Percentiles rank a stretch among this genome's conserved stretches.
phyloP scores from a whole-genome alignment of 2,113 vertebrate genomes.

The Epinephelus lanceolatus region DNA sequence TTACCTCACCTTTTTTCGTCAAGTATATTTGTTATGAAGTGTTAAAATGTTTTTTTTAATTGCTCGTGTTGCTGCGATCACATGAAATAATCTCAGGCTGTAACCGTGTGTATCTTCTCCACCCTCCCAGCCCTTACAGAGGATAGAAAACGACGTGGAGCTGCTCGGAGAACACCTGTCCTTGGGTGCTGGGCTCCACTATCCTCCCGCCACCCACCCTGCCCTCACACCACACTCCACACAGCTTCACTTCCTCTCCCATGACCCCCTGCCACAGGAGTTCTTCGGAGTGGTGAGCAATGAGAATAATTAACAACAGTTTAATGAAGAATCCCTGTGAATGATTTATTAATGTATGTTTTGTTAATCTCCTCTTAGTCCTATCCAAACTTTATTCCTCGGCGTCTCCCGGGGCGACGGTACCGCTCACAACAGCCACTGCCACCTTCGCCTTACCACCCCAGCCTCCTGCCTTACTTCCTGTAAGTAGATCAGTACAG shows the following conservation, averaged over 20 bases:
- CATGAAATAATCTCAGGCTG: background rate
- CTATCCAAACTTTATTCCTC: conserved; percentile 96
- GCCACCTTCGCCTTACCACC: conserved; percentile 96
- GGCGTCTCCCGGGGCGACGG: conserved; percentile 94
- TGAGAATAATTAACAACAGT: background rate
- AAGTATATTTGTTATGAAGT: background rate
- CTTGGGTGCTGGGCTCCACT: conserved; percentile 92
- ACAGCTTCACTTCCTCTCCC: conserved; percentile 95
- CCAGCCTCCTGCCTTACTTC: conserved; percentile 98
- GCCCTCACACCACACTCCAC: conserved; percentile 92
- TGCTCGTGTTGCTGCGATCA: background rate
- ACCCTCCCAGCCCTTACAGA: conserved; percentile 91
- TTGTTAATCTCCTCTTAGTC: conserved; percentile 81
- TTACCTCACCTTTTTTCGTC: background rate
- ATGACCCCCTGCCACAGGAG: conserved; percentile 96
- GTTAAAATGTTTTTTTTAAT: background rate
- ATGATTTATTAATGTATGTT: conserved; percentile 2
- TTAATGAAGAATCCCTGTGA: background rate
- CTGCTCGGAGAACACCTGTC: conserved; percentile 96
- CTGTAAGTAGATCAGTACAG: conserved; percentile 87
- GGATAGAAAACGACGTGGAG: conserved; percentile 99
- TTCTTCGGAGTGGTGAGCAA: conserved; percentile 96
- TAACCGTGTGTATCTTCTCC: background rate
- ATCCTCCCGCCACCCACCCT: conserved; percentile 92
- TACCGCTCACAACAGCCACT: conserved; percentile 95